Percentiles rank a stretch among this genome's conserved stretches.
phyloP scores from a whole-genome alignment of 2,888 invertebrate species.

The Lasius fuliginosus region DNA sequence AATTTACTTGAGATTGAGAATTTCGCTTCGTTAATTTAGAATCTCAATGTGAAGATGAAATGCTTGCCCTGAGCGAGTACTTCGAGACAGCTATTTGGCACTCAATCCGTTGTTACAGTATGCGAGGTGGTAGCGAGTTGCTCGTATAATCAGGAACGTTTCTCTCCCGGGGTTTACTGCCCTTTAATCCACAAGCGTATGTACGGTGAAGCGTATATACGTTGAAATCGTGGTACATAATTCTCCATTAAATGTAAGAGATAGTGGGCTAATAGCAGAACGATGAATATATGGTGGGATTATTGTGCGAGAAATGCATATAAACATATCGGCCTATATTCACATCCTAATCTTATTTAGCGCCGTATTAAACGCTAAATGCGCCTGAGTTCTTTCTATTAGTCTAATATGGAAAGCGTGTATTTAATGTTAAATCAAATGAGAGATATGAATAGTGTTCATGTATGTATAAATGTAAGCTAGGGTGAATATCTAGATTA shows the following conservation, averaged over 20 bases:
- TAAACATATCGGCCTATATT: background rate
- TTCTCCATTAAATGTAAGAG: constrained; percentile 19
- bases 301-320: background rate
- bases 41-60: background rate
- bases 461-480: background rate
- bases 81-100: constrained; percentile 19
- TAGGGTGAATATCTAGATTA: background rate
- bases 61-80: background rate
- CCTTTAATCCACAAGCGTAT: constrained; percentile 41
- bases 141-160: constrained; percentile 31
- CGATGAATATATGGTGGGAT: background rate
- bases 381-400: background rate
- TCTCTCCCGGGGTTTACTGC: constrained; percentile 33
- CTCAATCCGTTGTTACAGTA: constrained; percentile 2
- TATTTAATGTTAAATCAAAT: background rate
- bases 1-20: background rate
- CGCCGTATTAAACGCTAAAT: constrained; percentile 15
- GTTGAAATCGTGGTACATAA: constrained; percentile 22
- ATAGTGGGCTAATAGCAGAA: background rate
- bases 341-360: constrained; percentile 22
- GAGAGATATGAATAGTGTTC: background rate
- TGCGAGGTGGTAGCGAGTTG: background rate
- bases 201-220: constrained; percentile 24
- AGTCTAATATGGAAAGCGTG: background rate
- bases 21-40: background rate